Conservation (phyloP, 1,140 invertebrate genomes). For the Nylanderia fulva region DNA sequence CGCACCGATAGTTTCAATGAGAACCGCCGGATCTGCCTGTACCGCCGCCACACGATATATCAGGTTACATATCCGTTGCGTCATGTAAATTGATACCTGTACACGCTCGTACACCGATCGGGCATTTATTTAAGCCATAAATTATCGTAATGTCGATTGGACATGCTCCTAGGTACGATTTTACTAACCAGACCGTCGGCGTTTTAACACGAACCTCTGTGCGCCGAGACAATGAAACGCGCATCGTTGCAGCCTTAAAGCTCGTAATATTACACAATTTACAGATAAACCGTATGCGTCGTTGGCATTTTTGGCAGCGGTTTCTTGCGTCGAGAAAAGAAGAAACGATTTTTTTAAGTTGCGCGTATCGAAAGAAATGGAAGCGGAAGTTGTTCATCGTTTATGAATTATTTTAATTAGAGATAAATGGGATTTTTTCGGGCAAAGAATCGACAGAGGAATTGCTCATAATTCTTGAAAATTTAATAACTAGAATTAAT, state of each 20-base stretch:
- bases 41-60: constrained; percentile 69
- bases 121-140: constrained; percentile 72
- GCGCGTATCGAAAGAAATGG: too few relatives aligned
- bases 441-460: neutral
- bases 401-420: neutral
- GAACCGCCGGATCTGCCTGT: constrained; percentile 57
- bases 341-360: too few relatives aligned
- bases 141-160: constrained; percentile 72
- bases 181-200: constrained; percentile 64
- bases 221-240: constrained; percentile 33
- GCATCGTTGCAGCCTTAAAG: neutral
- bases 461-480: neutral
- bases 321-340: too few relatives aligned
- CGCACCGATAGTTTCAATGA: constrained; percentile 53
- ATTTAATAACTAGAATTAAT: neutral
- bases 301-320: too few relatives aligned
- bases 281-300: too few relatives aligned
- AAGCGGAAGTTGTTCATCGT: neutral
- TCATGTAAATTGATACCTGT: constrained; percentile 74
- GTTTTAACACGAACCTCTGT: neutral
- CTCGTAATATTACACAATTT: neutral
- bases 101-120: constrained; percentile 65
- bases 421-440: too few relatives aligned
- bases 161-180: constrained; percentile 70
- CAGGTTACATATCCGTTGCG: constrained; percentile 74